Evolutionary conservation across 2,888 invertebrate genomes (phyloP), one percentile per base, ranked within the genome.

Genomic region (Malachius bipustulatus): DNA sequence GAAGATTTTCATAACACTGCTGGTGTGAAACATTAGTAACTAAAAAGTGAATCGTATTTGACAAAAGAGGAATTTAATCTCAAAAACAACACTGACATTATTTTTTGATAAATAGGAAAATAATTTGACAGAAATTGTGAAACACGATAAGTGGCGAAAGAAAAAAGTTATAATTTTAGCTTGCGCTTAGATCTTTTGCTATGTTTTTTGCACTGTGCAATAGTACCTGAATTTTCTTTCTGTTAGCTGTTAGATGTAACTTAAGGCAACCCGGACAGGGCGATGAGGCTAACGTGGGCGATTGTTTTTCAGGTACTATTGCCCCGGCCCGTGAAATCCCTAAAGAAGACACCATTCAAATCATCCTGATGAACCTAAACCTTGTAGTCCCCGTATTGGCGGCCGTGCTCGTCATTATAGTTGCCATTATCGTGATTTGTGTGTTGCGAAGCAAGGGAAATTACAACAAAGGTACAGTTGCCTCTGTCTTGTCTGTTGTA

Each of bases 351-450:
- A 83, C 85, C 51, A 72, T 87, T 69, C 82, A 82, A 73, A 78
- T 84, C 59, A 77, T 89, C 64, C 77, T 88, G 66, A 79, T 84
- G 55, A 87, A 90, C 68, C 75, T 90, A 61, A 88, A 89, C 72
- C 78, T 93, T 60, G 84, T 93, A 67, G 85, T 93, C 56, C 91
- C 91, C 37, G 84, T 91, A 54, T 83, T 87, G 62, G 88, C 89
- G 49, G 88, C 89, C 53, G 73, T 87, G 52, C 75, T 91, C 57
- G 89, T 93, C 67, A 84, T 90, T 65, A 82, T 91, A 63, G 83
- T 90, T 65, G 90, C 90, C 56, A 78, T 90, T 60, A 79, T 87
- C 62, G 88, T 93, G 62, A 87, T 90, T 61, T 89, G 88, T 76
- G 84, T 88, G 55, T 79, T 89, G 52, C 77, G 81, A 57, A 83